Evolutionary conservation across 37 sponge, comb jelly and placozoan species (phyloP), one percentile per base, ranked within the genome.

Genomic region (Oscarella lobularis): DNA sequence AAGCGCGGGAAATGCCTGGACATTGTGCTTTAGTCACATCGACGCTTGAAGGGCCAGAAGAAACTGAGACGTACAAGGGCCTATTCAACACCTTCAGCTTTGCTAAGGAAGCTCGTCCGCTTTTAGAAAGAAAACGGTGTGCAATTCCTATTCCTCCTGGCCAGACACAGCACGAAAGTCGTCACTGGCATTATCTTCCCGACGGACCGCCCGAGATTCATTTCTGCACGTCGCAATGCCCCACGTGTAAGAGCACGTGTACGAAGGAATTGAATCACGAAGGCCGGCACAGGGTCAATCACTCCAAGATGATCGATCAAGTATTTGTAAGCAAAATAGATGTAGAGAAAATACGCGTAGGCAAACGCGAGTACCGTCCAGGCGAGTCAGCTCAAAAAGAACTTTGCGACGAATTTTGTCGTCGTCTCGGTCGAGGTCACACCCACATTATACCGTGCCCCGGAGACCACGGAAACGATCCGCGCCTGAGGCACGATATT

Each of bases 381-480:
- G 73, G 69, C 71, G 79, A 78, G 70, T 69, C 31, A 72, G 36
- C 34, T 38, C 31, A 2, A 34, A 39, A 37, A 3, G 38, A 78
- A 36, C 27, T 78, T 70, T 74, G 79, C 38, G 35, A 35, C 31
- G 6, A 29, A 5, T 14, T 29, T 35, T 68, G 71, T 68, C 29
- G 33, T 5, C 6, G 71, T 30, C 71, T 68, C 33, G 71, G 71
- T 4, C 79, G 69, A 38, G 79, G 69, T 38, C 69, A 36, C n/a
- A 31, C 27, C n/a, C 79, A 69, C 3, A 3, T 4, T 31, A 3
- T 40, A 2, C 39, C 33, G 36, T 36, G 69, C 27, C 34, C n/a
- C n/a, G n/a, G 35, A 66, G n/a, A 66, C 55, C 2, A 6, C 71
- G n/a, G n/a, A n/a, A n/a, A n/a, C n/a, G n/a, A n/a, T n/a, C n/a